phyloP scores from a whole-genome alignment of 2,888 invertebrate species.

The Leptothorax acervorum region DNA sequence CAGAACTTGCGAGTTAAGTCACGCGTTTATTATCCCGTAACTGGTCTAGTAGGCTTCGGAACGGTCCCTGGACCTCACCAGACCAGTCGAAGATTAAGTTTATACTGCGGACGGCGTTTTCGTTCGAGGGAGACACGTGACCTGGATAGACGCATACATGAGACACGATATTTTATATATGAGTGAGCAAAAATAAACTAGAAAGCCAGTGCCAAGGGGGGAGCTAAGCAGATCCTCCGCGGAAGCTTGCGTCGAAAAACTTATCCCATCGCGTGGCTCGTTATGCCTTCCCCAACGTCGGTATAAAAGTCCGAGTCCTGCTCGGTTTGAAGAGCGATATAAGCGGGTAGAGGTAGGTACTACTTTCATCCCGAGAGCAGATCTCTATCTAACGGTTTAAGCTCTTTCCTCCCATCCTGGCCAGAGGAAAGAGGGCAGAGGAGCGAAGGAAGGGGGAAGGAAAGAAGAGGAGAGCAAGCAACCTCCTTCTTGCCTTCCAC shows the following conservation, averaged over 20 bases:
- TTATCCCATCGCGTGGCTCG: conserved; percentile 85
- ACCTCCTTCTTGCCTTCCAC: conserved; percentile 57
- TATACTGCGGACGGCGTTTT: conserved; percentile 47
- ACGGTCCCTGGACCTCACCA: not conserved
- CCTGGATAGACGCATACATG: conserved; percentile 67
- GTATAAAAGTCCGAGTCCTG: conserved; percentile 82
- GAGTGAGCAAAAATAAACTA: conserved; percentile 60
- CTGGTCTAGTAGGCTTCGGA: conserved; percentile 24
- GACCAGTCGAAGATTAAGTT: conserved; percentile 59
- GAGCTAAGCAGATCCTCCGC: conserved; percentile 52
- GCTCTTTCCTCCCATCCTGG: conserved; percentile 77
- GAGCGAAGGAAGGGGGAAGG: conserved; percentile 17
- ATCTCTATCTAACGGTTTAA: conserved; percentile 86
- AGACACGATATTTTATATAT: conserved; percentile 64
- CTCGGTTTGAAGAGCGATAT: conserved; percentile 78
- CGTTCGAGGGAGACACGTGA: conserved; percentile 66
- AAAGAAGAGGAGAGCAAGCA: conserved; percentile 36
- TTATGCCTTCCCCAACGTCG: conserved; percentile 79
- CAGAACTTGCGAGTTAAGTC: not conserved
- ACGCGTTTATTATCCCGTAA: conserved; percentile 45
- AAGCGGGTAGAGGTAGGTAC: conserved; percentile 82
- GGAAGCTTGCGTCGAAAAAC: conserved; percentile 81
- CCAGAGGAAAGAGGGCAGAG: conserved; percentile 64
- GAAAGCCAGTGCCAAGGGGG: not conserved
- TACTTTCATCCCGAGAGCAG: conserved; percentile 84